Evolutionary conservation across 2,797 vertebrate genomes (phyloP).

Genomic region (Rousettus madagascariensis): DNA sequence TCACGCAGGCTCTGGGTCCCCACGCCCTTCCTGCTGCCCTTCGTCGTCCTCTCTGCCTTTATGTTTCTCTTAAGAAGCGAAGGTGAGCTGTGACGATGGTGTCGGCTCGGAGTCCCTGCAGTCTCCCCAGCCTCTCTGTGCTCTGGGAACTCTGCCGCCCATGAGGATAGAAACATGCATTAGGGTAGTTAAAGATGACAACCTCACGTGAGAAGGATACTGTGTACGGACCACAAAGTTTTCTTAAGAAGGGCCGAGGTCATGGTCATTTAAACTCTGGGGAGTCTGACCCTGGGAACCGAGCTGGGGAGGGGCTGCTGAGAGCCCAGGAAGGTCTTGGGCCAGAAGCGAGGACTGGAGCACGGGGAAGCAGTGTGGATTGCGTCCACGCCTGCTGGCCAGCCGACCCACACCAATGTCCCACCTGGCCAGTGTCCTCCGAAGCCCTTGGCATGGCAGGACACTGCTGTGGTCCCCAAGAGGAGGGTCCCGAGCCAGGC

Average conservation of each 20-base stretch:
- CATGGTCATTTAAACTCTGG: too few relatives aligned
- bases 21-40: background rate
- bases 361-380: accelerated
- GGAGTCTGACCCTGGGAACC: background rate
- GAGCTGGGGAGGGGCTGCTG: background rate
- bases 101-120: background rate
- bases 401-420: background rate
- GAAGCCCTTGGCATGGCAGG: background rate
- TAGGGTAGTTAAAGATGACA: background rate
- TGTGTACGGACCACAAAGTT: accelerated
- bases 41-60: background rate
- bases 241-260: background rate
- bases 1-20: too few relatives aligned
- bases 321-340: accelerated
- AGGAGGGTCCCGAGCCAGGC: background rate
- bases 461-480: background rate
- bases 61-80: background rate
- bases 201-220: too few relatives aligned
- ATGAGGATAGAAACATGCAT: background rate
- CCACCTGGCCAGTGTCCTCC: too few relatives aligned
- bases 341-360: accelerated
- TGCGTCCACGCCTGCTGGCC: background rate
- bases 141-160: conserved; percentile 40
- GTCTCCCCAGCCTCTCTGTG: background rate
- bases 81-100: background rate